These are phyloP conservation scores for Zaprionus capensis DNA, from an alignment of 1,140 invertebrate species.

Conservation along the genomic window DNA sequence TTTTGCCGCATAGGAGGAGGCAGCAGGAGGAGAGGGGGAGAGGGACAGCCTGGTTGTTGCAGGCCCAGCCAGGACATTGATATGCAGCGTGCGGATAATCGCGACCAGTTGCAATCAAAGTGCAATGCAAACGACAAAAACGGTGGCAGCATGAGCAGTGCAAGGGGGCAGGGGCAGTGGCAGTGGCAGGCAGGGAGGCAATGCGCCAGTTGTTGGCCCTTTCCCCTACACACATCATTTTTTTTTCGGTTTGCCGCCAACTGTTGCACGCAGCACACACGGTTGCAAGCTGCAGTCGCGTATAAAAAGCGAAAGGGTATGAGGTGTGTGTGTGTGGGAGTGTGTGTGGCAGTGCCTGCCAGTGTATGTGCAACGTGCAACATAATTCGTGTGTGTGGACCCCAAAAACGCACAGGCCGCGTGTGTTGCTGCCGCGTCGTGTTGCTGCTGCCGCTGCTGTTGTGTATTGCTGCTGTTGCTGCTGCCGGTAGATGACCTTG, in stretches of 20 bases:
- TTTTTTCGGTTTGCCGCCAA: constrained; percentile 49
- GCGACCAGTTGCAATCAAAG: constrained; percentile 77
- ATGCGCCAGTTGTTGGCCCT: constrained; percentile 8
- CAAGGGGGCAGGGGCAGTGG: neutral
- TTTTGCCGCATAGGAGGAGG: constrained; percentile 1
- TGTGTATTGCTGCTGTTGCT: constrained; percentile 10
- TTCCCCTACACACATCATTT: neutral
- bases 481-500: constrained; percentile 58
- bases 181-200: neutral
- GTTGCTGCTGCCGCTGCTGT: neutral
- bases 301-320: neutral
- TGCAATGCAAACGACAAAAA: constrained; percentile 56
- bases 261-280: constrained; percentile 63
- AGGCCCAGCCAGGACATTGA: constrained; percentile 63
- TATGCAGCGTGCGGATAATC: constrained; percentile 78
- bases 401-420: constrained; percentile 24
- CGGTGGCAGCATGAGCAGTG: neutral
- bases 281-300: constrained; percentile 33
- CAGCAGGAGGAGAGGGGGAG: neutral
- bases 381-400: neutral
- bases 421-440: constrained; percentile 9
- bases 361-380: neutral
- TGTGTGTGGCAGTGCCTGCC: constrained; percentile 4
- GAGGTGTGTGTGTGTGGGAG: neutral
- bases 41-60: neutral